Evolutionary conservation across 2,113 vertebrate genomes (phyloP).

Genomic region (Gnathonemus echidnorhynchus): DNA sequence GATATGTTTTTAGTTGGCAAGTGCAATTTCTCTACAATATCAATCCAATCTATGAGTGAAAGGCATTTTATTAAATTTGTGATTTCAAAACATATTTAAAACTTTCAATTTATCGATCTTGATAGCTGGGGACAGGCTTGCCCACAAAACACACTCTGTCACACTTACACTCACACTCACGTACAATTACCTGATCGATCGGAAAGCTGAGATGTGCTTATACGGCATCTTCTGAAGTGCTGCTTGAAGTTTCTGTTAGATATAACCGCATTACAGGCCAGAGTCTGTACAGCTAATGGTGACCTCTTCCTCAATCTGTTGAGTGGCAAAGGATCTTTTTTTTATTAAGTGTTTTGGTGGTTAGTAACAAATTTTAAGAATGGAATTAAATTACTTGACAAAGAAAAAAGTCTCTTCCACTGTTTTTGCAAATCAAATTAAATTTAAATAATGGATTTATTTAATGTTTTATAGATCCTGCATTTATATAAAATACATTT

Average conservation of each 20-base stretch:
- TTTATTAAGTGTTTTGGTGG: conserved; percentile 60
- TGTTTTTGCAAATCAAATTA: conserved; percentile 43
- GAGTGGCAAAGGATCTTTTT: conserved; percentile 48
- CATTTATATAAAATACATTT: neutral
- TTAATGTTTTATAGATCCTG: neutral
- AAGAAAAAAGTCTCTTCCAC: conserved; percentile 35
- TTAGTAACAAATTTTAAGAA: conserved; percentile 56
- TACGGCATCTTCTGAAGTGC: conserved; percentile 54
- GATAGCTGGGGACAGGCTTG: neutral
- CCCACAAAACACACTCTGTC: conserved; percentile 7
- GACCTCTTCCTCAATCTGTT: conserved; percentile 56
- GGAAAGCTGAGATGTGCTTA: conserved; percentile 46
- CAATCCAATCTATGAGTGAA: neutral
- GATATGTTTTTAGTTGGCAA: neutral
- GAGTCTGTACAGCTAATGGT: conserved; percentile 50
- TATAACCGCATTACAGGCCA: conserved; percentile 60
- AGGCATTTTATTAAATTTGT: neutral
- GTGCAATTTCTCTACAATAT: neutral
- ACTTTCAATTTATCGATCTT: neutral
- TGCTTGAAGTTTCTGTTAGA: conserved; percentile 49
- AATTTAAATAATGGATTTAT: conserved; percentile 29
- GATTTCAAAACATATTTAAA: neutral
- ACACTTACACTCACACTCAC: neutral
- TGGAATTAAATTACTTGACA: neutral
- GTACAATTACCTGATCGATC: conserved; percentile 41